These are phyloP conservation scores for Amphimallon solstitiale DNA, from an alignment of 2,888 invertebrate species.

Conservation along the genomic window DNA sequence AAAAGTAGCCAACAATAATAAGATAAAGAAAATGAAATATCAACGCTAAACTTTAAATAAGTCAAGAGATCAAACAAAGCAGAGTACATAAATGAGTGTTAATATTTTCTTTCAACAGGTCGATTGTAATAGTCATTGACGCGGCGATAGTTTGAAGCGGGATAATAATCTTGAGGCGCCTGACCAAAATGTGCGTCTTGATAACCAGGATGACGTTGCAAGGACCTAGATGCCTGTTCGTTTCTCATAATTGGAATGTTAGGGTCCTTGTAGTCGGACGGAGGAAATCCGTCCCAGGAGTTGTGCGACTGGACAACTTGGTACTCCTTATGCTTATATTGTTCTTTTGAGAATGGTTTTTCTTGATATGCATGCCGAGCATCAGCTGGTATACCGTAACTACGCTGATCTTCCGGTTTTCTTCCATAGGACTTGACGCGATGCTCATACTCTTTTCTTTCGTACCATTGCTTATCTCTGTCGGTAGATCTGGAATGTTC, in stretches of 20 bases:
- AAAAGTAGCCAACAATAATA: too few relatives aligned
- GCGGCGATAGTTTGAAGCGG: slow-evolving; percentile 16
- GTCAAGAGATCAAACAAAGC: not conserved
- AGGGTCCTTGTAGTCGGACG: slow-evolving; percentile 2
- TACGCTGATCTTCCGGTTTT: slow-evolving; percentile 18
- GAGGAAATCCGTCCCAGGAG: slow-evolving; percentile 24
- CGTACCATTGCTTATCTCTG: slow-evolving; percentile 32
- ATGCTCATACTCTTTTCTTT: slow-evolving; percentile 25
- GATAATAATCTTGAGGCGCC: slow-evolving; percentile 17
- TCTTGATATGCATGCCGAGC: slow-evolving; percentile 10
- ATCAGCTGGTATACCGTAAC: not conserved
- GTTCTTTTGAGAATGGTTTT: slow-evolving; percentile 20
- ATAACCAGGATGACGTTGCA: slow-evolving; percentile 21
- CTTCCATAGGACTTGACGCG: slow-evolving; percentile 13
- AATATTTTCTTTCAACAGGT: slow-evolving; percentile 34
- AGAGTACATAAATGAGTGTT: not conserved
- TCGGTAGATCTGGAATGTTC: slow-evolving; percentile 13
- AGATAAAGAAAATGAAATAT: not conserved
- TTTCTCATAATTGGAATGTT: slow-evolving; percentile 20
- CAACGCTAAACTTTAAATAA: not conserved
- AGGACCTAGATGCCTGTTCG: slow-evolving; percentile 5
- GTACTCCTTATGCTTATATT: slow-evolving; percentile 31
- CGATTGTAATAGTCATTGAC: slow-evolving; percentile 22
- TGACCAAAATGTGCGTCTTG: slow-evolving; percentile 1
- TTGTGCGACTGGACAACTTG: not conserved